phyloP scores from a whole-genome alignment of 1,140 invertebrate species.

The Rhynchophorus ferrugineus region DNA sequence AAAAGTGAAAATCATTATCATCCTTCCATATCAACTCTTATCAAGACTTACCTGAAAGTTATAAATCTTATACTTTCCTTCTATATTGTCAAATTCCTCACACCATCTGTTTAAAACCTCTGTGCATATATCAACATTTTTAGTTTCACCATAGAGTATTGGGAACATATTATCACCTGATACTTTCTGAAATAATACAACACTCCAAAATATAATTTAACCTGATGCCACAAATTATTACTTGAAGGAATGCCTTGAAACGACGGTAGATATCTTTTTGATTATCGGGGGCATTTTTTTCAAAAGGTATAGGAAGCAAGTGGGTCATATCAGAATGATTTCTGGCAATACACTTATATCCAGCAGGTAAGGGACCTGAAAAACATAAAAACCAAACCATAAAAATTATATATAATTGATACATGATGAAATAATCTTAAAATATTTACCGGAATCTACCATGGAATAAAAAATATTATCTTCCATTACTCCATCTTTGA shows the following conservation, averaged over 20 bases:
- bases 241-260: conserved; percentile 22
- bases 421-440: background rate
- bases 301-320: conserved; percentile 38
- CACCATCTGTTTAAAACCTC: too few relatives aligned
- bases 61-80: background rate
- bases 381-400: conserved; percentile 1
- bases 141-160: background rate
- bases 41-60: background rate
- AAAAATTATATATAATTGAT: background rate
- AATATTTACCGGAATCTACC: conserved; percentile 42
- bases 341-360: conserved; percentile 45
- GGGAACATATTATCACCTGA: too few relatives aligned
- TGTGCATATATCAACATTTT: background rate
- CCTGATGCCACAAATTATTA: background rate
- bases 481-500: conserved; percentile 45
- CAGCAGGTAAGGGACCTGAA: conserved; percentile 44
- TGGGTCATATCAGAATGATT: conserved; percentile 44
- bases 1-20: background rate
- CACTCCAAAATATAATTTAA: background rate
- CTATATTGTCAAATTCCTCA: background rate
- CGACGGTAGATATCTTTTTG: conserved; percentile 34
- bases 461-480: conserved; percentile 44
- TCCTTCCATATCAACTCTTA: background rate
- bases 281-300: conserved; percentile 30
- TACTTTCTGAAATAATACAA: background rate